Base-by-base conservation (phyloP, 2,797 vertebrate species). In the Coracias cyanogaster region DNA sequence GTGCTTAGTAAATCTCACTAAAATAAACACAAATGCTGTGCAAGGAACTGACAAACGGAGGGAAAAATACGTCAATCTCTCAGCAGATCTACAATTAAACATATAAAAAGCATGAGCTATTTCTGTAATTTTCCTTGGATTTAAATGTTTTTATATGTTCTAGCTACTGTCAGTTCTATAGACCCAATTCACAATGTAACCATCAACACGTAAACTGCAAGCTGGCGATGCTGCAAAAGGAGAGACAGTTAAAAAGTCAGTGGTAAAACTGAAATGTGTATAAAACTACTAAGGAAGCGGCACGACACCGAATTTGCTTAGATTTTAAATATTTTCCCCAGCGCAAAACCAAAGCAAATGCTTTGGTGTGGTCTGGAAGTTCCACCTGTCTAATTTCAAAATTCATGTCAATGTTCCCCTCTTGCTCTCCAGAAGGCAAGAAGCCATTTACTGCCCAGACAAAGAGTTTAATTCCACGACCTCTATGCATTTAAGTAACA, bases 41-140 rank as follows among this genome's bases (percentile, higher is more conserved):
- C 51, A 89, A 79, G 90, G 87, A 90, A 19, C n/a, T 87, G 92
- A 94, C 78, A 92, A 90, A 84, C 7, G 31, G 25, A 89, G 41
- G 61, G 12, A 87, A 94, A 37, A 96, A 96, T 86, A 94, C 80
- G 71, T 77, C 95, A 96, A 71, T 93, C 89, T 92, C 41, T 87
- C 87, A 67, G 14, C 26, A 92, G 64, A 87, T 93, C 86, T 94
- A 78, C 90, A 95, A 82, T 97, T 95, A 92, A 85, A 93, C 46
- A 57, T 48, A 93, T 21, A 89, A 89, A 96, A 94, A 89, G 41
- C 74, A 85, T 4, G 37, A 91, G 20, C 45, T 78, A 85, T 61
- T 89, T 60, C 52, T 31, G 49, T 72, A 41, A 65, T 93, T 92
- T 94, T 82, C 31, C 74, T 73, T 77, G 48, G 28, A 89, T 82